Base-by-base conservation (phyloP, 2,888 invertebrate species). In the Drosophila monieri region DNA sequence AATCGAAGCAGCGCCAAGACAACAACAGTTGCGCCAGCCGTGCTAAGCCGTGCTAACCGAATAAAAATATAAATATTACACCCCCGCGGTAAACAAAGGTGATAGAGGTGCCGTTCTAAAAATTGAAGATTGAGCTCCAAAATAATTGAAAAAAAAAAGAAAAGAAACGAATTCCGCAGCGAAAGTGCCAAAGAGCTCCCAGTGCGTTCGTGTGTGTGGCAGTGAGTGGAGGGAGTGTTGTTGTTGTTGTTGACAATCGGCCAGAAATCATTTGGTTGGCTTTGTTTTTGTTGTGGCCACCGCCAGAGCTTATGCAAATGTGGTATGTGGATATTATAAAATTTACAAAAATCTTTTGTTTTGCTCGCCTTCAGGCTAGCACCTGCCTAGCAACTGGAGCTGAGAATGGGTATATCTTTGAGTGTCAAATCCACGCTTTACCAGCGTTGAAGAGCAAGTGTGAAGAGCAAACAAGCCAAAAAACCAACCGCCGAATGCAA, bases 241-340 rank as follows among this genome's bases (percentile, higher is more conserved):
- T 77, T 69, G 67, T 67, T 73, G 66, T 18, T 18, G 18, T n/a
- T n/a, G n/a, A n/a, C n/a, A 71, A 54, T 58, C 44, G 35, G 46
- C 46, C 21, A 30, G 74, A 78, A 67, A 15, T 53, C 53, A 41
- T 30, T 64, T 23, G 14, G 12, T 67, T 21, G 14, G 27, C 39
- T 43, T 48, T 44, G 56, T 78, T 80, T 68, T 66, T 68, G 67
- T 71, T 74, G 70, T 74, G 51, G 57, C 62, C 69, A 57, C 62
- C 47, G 67, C 48, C 57, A 48, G 65, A 77, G 80, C 84, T 85
- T 80, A 85, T 85, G 80, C 80, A 80, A 85, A 80, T 80, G 80
- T 73, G 80, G 80, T 74, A 56, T 68, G 32, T 47, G 44, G 44
- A 51, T 27, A 57, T 39, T 21, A 51, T 51, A 30, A 39, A 57